phyloP scores from a whole-genome alignment of 92 coral and sea anemone genomes.

The Palythoa grandis region DNA sequence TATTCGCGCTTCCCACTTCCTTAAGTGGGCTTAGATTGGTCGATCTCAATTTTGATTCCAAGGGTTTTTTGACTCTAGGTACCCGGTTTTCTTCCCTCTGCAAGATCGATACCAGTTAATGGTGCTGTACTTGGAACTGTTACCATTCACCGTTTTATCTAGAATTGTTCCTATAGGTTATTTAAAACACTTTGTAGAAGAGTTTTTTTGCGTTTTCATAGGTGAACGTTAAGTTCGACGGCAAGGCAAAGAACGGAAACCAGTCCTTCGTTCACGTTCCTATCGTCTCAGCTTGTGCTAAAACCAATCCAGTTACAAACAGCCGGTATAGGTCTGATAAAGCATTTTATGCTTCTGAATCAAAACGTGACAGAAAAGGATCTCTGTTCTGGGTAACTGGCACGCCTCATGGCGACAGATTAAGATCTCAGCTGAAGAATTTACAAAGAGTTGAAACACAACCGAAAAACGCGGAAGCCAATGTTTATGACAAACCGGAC shows the following conservation, averaged over 20 bases:
- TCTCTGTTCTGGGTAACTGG: slow-evolving; percentile 29
- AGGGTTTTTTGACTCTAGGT: no score
- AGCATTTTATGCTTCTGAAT: background rate
- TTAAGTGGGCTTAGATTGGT: no score
- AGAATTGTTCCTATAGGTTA: background rate
- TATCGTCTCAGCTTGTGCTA: background rate
- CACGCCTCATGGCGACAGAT: background rate
- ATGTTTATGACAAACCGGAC: background rate
- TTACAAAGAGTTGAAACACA: background rate
- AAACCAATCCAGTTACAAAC: background rate
- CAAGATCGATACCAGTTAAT: no score
- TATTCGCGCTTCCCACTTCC: no score
- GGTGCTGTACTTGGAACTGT: no score
- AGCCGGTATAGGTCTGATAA: background rate
- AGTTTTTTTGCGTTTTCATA: background rate
- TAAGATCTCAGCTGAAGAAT: background rate
- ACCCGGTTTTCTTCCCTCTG: no score
- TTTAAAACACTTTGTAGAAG: background rate
- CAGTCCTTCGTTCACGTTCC: slow-evolving; percentile 7
- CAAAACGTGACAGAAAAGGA: background rate
- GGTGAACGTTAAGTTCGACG: slow-evolving; percentile 24
- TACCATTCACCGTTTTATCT: no score
- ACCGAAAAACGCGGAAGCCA: background rate
- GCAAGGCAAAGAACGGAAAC: slow-evolving; percentile 9
- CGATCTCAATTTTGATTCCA: no score